phyloP scores from a whole-genome alignment of 2,797 vertebrate species.

The Nyctibius grandis region DNA sequence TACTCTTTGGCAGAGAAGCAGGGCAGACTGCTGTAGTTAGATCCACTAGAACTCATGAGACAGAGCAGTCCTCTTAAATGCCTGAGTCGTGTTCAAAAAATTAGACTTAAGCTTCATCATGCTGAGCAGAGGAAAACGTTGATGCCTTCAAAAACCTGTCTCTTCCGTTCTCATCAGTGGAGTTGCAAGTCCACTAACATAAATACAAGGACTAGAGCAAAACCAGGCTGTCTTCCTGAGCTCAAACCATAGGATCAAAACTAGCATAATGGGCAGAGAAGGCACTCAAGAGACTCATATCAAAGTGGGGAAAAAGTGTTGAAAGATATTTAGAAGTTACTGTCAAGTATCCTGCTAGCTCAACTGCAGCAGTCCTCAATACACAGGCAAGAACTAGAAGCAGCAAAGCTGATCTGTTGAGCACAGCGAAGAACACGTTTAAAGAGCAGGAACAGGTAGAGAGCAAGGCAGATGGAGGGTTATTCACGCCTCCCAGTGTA shows the following conservation, averaged over 20 bases:
- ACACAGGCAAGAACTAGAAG: background rate
- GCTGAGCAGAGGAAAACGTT: background rate
- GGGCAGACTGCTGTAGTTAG: background rate
- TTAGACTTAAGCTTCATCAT: background rate
- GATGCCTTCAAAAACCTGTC: background rate
- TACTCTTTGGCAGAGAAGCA: background rate
- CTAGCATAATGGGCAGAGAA: background rate
- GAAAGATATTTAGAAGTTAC: background rate
- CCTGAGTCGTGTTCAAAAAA: background rate
- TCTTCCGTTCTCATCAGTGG: too few relatives aligned
- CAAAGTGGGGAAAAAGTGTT: background rate
- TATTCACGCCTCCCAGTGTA: background rate
- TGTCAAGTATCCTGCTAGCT: background rate
- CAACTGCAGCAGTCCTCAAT: background rate
- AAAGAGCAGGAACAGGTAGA: background rate
- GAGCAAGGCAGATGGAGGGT: background rate
- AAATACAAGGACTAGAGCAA: background rate
- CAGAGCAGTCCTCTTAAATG: background rate
- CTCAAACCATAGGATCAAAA: background rate
- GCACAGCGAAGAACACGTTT: background rate
- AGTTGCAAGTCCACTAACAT: background rate
- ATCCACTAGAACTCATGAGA: background rate
- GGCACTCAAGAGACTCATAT: background rate
- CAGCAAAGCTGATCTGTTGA: background rate
- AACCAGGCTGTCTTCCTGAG: background rate